These are phyloP conservation scores for Lasius platythorax DNA, from an alignment of 2,888 invertebrate genomes.

Conservation along the genomic window DNA sequence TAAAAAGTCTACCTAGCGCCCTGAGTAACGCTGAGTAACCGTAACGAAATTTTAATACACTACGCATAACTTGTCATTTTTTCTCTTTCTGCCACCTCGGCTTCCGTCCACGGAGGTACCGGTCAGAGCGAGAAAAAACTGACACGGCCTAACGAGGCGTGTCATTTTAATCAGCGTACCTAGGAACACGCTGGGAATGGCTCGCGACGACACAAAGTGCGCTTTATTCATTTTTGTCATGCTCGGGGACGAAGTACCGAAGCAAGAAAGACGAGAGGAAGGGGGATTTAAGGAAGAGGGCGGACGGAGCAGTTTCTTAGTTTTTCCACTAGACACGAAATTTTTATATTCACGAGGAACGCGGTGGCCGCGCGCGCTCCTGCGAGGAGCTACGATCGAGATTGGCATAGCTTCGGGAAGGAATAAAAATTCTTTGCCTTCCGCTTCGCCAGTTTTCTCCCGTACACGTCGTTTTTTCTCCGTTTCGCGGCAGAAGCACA, in stretches of 20 bases:
- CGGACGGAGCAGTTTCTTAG: neutral
- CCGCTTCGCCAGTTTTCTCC: constrained; percentile 40
- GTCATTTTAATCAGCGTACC: constrained; percentile 49
- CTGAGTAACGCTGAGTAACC: constrained; percentile 19
- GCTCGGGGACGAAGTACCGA: constrained; percentile 39
- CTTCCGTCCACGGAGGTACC: neutral
- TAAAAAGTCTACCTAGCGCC: constrained; percentile 51
- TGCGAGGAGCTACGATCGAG: constrained; percentile 33
- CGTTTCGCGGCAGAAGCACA: constrained; percentile 19
- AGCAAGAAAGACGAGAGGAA: constrained; percentile 29
- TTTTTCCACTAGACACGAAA: constrained; percentile 37
- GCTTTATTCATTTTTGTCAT: constrained; percentile 52
- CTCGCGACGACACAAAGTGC: constrained; percentile 24
- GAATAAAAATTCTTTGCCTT: constrained; percentile 46
- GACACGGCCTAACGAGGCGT: constrained; percentile 51
- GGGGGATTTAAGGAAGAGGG: neutral
- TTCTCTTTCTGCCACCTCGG: constrained; percentile 8
- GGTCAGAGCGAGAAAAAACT: constrained; percentile 32
- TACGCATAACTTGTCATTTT: constrained; percentile 32
- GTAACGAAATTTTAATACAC: constrained; percentile 59
- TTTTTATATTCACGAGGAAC: constrained; percentile 52
- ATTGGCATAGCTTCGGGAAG: constrained; percentile 46
- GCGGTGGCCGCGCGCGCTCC: neutral
- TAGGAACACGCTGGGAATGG: constrained; percentile 11
- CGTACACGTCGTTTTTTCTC: constrained; percentile 38